phyloP scores from a whole-genome alignment of 2,888 invertebrate species.

The Amiota mariae region DNA sequence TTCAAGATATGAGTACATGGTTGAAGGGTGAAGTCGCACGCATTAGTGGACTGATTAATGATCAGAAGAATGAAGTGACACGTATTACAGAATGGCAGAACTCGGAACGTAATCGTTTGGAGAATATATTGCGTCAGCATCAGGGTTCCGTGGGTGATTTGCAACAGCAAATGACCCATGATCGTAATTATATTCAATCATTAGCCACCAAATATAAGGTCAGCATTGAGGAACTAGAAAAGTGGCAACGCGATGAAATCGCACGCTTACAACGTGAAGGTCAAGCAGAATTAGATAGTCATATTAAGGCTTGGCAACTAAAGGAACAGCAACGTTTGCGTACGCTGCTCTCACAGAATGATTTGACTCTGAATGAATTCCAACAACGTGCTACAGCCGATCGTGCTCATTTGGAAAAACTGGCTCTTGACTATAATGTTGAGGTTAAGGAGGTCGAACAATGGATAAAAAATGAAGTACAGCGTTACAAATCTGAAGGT shows the following conservation, averaged over 20 bases:
- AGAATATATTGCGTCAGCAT: constrained; percentile 64
- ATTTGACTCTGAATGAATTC: constrained; percentile 70
- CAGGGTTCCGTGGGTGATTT: constrained; percentile 67
- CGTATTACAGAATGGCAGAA: constrained; percentile 69
- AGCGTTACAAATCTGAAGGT: constrained; percentile 67
- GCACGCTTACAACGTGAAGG: constrained; percentile 64
- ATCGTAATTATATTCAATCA: constrained; percentile 64
- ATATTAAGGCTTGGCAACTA: constrained; percentile 69
- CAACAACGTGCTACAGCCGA: constrained; percentile 67
- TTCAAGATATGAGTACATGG: constrained; percentile 69
- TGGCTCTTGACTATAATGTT: constrained; percentile 68
- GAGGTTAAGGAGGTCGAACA: constrained; percentile 70
- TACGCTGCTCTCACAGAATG: constrained; percentile 63
- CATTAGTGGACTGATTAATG: constrained; percentile 63
- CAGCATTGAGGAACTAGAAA: constrained; percentile 69
- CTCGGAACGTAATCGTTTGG: constrained; percentile 67
- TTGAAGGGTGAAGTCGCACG: constrained; percentile 66
- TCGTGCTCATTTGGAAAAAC: constrained; percentile 62
- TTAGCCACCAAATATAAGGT: constrained; percentile 69
- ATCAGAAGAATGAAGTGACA: constrained; percentile 68
- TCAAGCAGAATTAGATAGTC: constrained; percentile 53
- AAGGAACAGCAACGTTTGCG: constrained; percentile 64
- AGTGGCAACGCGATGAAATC: constrained; percentile 69
- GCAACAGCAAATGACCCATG: constrained; percentile 63
- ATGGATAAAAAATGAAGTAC: constrained; percentile 68